Evolutionary conservation across 2,797 vertebrate genomes (phyloP).

Genomic region (Limosa lapponica): DNA sequence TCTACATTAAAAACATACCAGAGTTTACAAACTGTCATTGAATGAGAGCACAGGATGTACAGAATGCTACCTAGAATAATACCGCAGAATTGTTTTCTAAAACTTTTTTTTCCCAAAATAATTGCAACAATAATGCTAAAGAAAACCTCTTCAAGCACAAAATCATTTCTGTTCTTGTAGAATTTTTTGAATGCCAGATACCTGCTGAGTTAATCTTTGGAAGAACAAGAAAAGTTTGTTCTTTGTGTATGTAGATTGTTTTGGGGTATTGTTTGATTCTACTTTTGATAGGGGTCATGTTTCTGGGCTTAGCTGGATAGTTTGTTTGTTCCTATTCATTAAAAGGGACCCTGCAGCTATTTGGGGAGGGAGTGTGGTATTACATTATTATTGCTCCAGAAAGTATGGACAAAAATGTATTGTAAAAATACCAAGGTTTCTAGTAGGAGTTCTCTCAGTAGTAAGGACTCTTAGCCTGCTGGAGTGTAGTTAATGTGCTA

Average conservation of each 20-base stretch:
- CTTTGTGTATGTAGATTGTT: slow-evolving; percentile 48
- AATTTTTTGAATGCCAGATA: slow-evolving; percentile 44
- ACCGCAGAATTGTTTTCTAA: slow-evolving; percentile 4
- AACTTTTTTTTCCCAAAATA: background rate
- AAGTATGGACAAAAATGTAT: slow-evolving; percentile 64
- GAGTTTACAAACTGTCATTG: background rate
- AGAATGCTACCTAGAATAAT: background rate
- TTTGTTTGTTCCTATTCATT: slow-evolving; percentile 69
- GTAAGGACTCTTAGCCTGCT: slow-evolving; percentile 35
- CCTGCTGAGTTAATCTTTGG: slow-evolving; percentile 56
- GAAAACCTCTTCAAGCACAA: slow-evolving; percentile 43
- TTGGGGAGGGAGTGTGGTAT: slow-evolving; percentile 34
- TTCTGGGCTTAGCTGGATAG: slow-evolving; percentile 59
- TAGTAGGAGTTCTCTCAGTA: slow-evolving; percentile 39
- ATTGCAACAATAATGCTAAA: slow-evolving; percentile 37
- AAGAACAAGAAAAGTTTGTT: slow-evolving; percentile 57
- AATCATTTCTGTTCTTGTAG: slow-evolving; percentile 29
- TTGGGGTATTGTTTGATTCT: slow-evolving; percentile 63
- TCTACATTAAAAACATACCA: background rate
- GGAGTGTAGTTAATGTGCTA: slow-evolving; percentile 28
- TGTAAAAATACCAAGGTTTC: slow-evolving; percentile 58
- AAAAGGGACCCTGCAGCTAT: slow-evolving; percentile 65
- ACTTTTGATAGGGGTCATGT: slow-evolving; percentile 53
- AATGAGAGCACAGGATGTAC: background rate
- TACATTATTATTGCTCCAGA: slow-evolving; percentile 64